These are phyloP conservation scores for Sciurus vulgaris DNA, from an alignment of 2,797 vertebrate genomes.

Conservation along the genomic window DNA sequence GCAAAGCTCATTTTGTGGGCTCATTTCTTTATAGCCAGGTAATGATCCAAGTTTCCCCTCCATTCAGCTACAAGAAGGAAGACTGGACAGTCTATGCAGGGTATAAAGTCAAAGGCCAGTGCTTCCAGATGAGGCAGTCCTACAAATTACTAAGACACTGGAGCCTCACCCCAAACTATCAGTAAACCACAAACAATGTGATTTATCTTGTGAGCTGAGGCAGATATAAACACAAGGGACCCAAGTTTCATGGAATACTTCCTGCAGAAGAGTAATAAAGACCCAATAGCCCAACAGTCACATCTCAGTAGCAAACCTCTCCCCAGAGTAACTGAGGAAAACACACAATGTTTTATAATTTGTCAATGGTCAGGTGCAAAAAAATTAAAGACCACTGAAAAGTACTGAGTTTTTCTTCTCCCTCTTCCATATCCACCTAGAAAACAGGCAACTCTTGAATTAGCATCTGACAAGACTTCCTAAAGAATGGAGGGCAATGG, in stretches of 20 bases:
- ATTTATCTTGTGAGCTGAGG: slow-evolving; percentile 9
- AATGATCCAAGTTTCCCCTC: neutral
- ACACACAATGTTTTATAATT: neutral
- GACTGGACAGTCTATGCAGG: neutral
- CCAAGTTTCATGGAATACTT: slow-evolving; percentile 13
- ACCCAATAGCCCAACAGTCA: neutral
- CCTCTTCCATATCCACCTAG: neutral
- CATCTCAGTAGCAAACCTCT: slow-evolving; percentile 33
- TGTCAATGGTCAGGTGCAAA: neutral
- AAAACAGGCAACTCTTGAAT: slow-evolving; percentile 15
- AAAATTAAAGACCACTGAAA: neutral
- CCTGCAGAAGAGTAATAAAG: slow-evolving; percentile 27
- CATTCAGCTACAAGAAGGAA: neutral
- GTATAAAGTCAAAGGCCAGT: neutral
- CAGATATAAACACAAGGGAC: neutral
- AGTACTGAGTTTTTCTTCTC: neutral
- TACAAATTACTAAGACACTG: slow-evolving; percentile 39
- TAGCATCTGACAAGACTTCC: slow-evolving; percentile 8
- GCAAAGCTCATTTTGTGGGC: neutral
- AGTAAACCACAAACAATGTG: slow-evolving; percentile 3
- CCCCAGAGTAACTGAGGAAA: slow-evolving; percentile 45
- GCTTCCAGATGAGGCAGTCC: slow-evolving; percentile 64
- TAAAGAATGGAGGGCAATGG: neutral
- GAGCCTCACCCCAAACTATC: neutral
- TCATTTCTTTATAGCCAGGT: neutral